These are phyloP conservation scores for Pediacus dermestoides DNA, from an alignment of 2,888 invertebrate species.

Conservation along the genomic window DNA sequence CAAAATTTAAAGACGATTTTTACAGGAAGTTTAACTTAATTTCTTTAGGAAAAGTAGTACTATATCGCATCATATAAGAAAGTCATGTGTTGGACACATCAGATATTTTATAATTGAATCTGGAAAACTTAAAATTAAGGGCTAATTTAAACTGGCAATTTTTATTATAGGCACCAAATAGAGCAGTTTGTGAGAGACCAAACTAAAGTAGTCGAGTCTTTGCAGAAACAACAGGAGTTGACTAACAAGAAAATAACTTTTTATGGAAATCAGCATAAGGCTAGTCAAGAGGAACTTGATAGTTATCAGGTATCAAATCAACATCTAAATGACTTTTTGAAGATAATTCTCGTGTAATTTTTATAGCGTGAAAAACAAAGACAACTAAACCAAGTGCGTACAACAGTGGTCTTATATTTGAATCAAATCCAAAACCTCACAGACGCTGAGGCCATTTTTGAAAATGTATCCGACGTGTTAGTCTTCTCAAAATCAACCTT, in stretches of 20 bases:
- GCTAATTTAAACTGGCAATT: too few species aligned
- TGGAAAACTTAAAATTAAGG: too few species aligned
- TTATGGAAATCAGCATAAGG: conserved; percentile 55
- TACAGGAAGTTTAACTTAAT: too few species aligned
- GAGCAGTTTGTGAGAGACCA: conserved; percentile 62
- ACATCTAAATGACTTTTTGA: too few species aligned
- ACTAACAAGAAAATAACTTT: conserved; percentile 57
- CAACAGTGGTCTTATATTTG: conserved; percentile 64
- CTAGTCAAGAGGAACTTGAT: conserved; percentile 58
- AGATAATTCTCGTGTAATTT: conserved; percentile 13
- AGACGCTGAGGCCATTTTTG: conserved; percentile 40
- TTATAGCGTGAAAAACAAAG: conserved; percentile 68
- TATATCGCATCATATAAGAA: too few species aligned
- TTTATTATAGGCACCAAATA: conserved; percentile 46
- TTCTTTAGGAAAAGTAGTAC: too few species aligned
- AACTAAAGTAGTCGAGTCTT: conserved; percentile 55
- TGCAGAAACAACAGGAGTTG: conserved; percentile 58
- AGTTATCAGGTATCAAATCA: conserved; percentile 69
- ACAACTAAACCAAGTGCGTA: conserved; percentile 72
- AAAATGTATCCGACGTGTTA: conserved; percentile 53
- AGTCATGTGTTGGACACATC: too few species aligned
- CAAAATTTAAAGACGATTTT: too few species aligned
- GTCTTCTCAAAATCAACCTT: conserved; percentile 63
- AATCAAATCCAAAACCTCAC: conserved; percentile 63
- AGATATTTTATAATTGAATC: too few species aligned